These are phyloP conservation scores for Rugalucina vietnamica DNA, from an alignment of 2,888 invertebrate species.

Conservation along the genomic window DNA sequence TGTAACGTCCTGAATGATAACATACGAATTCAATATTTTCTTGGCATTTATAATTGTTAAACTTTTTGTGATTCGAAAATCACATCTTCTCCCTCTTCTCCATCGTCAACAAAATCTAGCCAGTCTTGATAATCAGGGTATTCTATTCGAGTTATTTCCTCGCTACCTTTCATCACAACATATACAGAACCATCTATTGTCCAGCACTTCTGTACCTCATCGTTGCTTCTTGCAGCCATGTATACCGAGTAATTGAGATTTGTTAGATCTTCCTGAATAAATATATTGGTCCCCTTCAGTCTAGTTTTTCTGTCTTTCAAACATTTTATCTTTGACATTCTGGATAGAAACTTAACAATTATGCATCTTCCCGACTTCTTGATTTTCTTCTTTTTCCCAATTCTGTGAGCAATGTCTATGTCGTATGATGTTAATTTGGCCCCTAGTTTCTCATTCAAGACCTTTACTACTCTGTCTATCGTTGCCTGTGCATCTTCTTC, in stretches of 20 bases:
- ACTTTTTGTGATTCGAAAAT: too few species aligned
- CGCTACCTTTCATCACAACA: not conserved
- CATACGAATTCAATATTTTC: too few species aligned
- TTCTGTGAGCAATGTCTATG: constrained; percentile 6
- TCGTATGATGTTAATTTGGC: not conserved
- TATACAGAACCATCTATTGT: not conserved
- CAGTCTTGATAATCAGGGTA: not conserved
- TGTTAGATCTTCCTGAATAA: constrained; percentile 4
- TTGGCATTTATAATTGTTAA: too few species aligned
- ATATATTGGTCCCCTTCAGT: not conserved
- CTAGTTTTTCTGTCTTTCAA: not conserved
- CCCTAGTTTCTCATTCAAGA: not conserved
- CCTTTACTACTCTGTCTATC: not conserved
- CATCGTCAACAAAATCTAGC: not conserved
- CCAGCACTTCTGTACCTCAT: not conserved
- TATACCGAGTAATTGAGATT: not conserved
- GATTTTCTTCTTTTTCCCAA: not conserved
- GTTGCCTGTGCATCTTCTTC: not conserved
- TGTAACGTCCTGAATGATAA: too few species aligned
- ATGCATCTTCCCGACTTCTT: not conserved
- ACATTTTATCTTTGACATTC: not conserved
- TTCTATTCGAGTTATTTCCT: not conserved
- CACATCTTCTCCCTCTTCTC: too few species aligned
- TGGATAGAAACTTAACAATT: not conserved
- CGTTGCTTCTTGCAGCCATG: constrained; percentile 4